phyloP scores from a whole-genome alignment of 2,888 invertebrate genomes.

The Papilio elwesi region DNA sequence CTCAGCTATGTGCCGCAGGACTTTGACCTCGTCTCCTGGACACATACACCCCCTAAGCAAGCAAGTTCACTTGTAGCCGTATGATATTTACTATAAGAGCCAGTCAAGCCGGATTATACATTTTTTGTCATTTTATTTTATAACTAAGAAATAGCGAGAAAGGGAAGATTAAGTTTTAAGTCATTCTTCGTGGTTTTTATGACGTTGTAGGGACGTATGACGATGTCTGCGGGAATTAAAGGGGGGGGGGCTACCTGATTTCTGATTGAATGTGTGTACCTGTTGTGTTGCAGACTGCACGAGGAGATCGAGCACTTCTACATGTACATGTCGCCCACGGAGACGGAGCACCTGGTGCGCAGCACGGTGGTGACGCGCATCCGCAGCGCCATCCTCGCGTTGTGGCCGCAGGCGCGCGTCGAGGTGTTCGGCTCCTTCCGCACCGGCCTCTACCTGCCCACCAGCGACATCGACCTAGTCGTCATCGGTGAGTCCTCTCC shows the following conservation, averaged over 20 bases:
- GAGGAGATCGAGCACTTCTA: conserved; percentile 99
- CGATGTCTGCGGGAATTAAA: no score
- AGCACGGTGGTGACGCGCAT: conserved; percentile 95
- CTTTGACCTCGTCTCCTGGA: conserved; percentile 26
- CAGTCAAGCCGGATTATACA: no score
- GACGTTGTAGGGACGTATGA: no score
- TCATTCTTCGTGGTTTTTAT: no score
- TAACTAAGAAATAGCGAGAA: no score
- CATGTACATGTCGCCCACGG: conserved; percentile 96
- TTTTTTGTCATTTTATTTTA: no score
- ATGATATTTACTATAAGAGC: no score
- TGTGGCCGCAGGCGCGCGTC: conserved; percentile 97
- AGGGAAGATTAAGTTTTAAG: no score
- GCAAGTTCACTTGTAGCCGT: neutral
- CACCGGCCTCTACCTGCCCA: conserved; percentile 98
- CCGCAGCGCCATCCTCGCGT: conserved; percentile 91
- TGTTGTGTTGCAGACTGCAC: conserved; percentile 88
- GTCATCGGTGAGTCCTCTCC: conserved; percentile 81
- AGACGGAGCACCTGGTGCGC: conserved; percentile 95
- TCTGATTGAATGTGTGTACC: conserved; percentile 35
- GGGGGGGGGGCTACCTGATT: no score
- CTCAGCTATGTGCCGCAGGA: conserved; percentile 20
- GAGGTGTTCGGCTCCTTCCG: conserved; percentile 99
- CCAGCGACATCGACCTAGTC: conserved; percentile 90
- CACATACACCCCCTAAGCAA: neutral